Percentiles rank a stretch among this genome's conserved stretches.
Evolutionary conservation across 2,797 vertebrate species (phyloP).

Genomic region (Rhinichthys osculus): DNA sequence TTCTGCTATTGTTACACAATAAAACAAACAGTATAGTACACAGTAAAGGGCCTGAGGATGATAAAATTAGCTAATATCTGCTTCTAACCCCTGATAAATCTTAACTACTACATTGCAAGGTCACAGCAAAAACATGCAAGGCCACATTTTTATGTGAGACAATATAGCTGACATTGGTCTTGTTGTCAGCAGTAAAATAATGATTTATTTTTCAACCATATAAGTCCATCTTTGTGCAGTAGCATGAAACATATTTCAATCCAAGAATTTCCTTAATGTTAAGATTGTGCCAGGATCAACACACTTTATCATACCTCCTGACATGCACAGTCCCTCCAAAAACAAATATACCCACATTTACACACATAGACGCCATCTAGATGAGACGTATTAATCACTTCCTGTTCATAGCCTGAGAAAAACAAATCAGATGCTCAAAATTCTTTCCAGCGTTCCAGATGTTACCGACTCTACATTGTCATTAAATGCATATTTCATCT

Average conservation of each 20-base stretch:
- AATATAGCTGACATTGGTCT: not conserved
- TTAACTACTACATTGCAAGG: not conserved
- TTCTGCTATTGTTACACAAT: too few relatives aligned
- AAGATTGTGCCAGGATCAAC: constrained; percentile 22
- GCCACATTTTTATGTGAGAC: not conserved
- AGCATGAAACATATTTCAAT: not conserved
- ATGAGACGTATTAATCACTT: constrained; percentile 42
- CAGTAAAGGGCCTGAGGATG: not conserved
- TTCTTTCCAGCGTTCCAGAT: not conserved
- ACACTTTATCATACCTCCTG: constrained; percentile 31
- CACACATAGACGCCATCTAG: constrained; percentile 27
- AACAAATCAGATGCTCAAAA: constrained; percentile 26
- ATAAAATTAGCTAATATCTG: not conserved
- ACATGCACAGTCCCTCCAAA: constrained; percentile 17
- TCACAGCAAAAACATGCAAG: not conserved
- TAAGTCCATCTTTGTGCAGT: constrained; percentile 21
- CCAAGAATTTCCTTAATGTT: constrained; percentile 1
- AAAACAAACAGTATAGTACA: not conserved
- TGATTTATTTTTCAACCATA: constrained; percentile 10
- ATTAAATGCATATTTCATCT: not conserved
- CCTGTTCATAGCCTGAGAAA: constrained; percentile 26
- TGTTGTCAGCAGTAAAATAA: not conserved
- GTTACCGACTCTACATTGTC: not conserved
- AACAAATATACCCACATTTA: constrained; percentile 19
- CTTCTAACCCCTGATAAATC: not conserved